Evolutionary conservation across 2,888 invertebrate genomes (phyloP), one percentile per base, ranked within the genome.

Genomic region (Acrobasis repandana): DNA sequence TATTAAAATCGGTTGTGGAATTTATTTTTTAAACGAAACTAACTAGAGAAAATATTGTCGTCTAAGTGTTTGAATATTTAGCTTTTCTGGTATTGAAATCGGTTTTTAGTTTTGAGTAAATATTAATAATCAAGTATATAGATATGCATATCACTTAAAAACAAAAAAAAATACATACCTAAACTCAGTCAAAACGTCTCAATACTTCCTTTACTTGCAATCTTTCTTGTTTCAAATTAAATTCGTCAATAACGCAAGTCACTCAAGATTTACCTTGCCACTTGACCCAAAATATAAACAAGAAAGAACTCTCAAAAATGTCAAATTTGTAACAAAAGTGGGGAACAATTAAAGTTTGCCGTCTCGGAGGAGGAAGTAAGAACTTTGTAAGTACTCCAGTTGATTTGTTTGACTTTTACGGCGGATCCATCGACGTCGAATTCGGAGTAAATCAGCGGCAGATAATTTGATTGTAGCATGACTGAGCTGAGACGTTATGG

Each of bases 401-500:
- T 82, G 82, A 86, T 88, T 86, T 86, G 85, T 88, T 87, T 87
- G 85, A 84, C 80, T 88, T 86, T 73, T 69, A 70, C 74, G 75
- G 77, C 71, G 75, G 76, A 73, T 65, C 67, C 65, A 52, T 60
- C 46, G 46, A 52, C 52, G 46, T 59, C 50, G 46, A 43, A 16
- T 52, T 33, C 14, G 33, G 46, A 60, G 60, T 52, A 60, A 60
- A 60, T 52, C 47, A 59, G 33, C 51, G 51, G n/a, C 36, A 16
- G 46, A 52, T 52, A 60, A 60, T 60, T 52, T 52, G 47, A 60
- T 60, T 60, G 50, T 9, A 54, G 38, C 54, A 18, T 18, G 54
- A 54, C 20, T 54, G 38, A 38, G 18, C 54, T 20, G 20, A 54
- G 49, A 28, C 36, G 15, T 59, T 43, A 51, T 43, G 38, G 50